Evolutionary conservation across 2,797 vertebrate species (phyloP), one percentile per base, ranked within the genome.

Genomic region (Liparis tanakae): DNA sequence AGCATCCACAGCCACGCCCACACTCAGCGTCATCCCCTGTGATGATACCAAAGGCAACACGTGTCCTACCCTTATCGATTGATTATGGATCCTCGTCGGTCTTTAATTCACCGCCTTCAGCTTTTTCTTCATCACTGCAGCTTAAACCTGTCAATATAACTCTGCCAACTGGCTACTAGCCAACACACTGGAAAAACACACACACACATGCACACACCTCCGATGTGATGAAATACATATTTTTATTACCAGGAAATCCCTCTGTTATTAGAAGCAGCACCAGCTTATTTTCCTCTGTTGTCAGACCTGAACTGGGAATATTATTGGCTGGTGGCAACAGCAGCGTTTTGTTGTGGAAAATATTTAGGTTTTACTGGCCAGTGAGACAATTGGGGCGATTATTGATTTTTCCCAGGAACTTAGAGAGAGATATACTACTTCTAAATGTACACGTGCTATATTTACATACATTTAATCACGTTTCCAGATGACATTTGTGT

Each of bases 81-180:
- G 25, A 7, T 48, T 20, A 33, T 0, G 10, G 36, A 77, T 9
- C 0, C 22, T 18, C 17, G 15, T 22, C n/a, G 7, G 5, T 60
- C 30, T 63, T 46, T 53, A 75, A 70, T 33, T 36, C 14, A 20
- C 15, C 25, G 33, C 4, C 14, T 63, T 67, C 33, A 53, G 12
- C 15, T 43, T 78, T 70, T 63, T 66, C 66, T 63, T 66, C 66
- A 78, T 62, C 54, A 61, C 74, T 60, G 63, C 36, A 25, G 18
- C 57, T 58, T 79, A 33, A 37, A 65, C 33, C 46, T 71, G 72
- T 74, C 79, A 78, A 1, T 78, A 48, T 30, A 36, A 20, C 1
- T 60, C 20, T 46, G 68, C 70, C 80, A 84, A 20, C 62, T 89
- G 89, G 87, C 80, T 18, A 3, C 12, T 0, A 18, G 57, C 85